These are phyloP conservation scores for Cyclophora punctaria DNA, from an alignment of 2,888 invertebrate species.

Conservation along the genomic window DNA sequence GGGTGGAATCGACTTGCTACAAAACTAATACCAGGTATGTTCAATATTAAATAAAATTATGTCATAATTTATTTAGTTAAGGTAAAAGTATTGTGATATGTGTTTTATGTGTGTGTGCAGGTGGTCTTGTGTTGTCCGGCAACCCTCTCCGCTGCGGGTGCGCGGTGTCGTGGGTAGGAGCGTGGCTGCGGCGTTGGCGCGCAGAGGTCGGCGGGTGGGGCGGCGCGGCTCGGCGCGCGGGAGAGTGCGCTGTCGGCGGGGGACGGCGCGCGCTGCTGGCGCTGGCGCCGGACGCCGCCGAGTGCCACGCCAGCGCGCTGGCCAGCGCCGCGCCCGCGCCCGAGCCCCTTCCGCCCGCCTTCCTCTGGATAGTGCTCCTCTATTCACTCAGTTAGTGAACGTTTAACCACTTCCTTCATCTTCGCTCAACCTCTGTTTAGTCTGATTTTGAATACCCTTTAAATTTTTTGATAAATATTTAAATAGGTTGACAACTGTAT, in stretches of 20 bases:
- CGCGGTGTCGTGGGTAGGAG: slow-evolving; percentile 87
- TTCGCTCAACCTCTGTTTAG: neutral
- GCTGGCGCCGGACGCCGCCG: slow-evolving; percentile 22
- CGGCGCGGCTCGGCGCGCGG: slow-evolving; percentile 32
- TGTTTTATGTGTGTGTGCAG: slow-evolving; percentile 51
- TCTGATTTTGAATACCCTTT: neutral
- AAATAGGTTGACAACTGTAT: too few species aligned
- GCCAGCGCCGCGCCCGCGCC: slow-evolving; percentile 12
- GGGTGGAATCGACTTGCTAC: slow-evolving; percentile 89
- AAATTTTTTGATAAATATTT: too few species aligned
- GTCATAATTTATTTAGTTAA: too few species aligned
- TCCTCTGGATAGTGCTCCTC: slow-evolving; percentile 24
- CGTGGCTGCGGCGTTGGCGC: slow-evolving; percentile 90
- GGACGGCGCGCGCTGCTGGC: slow-evolving; percentile 82
- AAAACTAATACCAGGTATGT: slow-evolving; percentile 81
- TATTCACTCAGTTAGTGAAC: slow-evolving; percentile 14
- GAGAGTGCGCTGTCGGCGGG: slow-evolving; percentile 39
- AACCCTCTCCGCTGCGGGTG: slow-evolving; percentile 90
- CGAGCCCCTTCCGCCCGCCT: slow-evolving; percentile 4
- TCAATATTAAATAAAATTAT: too few species aligned
- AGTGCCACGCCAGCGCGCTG: slow-evolving; percentile 12
- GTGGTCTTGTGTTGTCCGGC: slow-evolving; percentile 84
- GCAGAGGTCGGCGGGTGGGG: slow-evolving; percentile 76
- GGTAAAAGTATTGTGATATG: too few species aligned
- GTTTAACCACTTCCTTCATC: too few species aligned